These are phyloP conservation scores for Drosophila acutilabella DNA, from an alignment of 2,888 invertebrate species.

Conservation along the genomic window DNA sequence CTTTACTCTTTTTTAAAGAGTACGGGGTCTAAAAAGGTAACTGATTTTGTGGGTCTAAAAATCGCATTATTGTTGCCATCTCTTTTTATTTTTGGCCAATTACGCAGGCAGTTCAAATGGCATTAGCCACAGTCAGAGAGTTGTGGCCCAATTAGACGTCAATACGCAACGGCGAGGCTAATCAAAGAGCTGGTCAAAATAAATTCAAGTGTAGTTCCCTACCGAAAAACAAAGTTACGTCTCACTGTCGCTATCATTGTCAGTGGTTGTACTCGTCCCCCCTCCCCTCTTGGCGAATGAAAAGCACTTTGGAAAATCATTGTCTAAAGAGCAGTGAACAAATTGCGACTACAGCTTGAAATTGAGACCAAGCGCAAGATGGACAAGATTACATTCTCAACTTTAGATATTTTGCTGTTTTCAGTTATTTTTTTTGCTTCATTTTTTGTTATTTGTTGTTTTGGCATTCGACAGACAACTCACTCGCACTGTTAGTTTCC, in stretches of 20 bases:
- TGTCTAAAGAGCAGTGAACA: conserved; percentile 63
- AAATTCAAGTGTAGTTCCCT: conserved; percentile 27
- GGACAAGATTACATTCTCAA: conserved; percentile 47
- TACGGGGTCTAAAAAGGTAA: too few relatives aligned
- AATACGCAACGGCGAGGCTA: conserved; percentile 48
- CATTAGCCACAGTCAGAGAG: conserved; percentile 61
- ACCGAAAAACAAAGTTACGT: conserved; percentile 56
- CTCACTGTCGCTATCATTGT: conserved; percentile 36
- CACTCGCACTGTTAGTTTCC: conserved; percentile 54
- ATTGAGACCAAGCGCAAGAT: conserved; percentile 23
- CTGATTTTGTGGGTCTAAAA: conserved; percentile 14
- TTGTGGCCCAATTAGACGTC: conserved; percentile 50
- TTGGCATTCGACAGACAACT: conserved; percentile 49
- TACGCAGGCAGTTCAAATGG: conserved; percentile 63
- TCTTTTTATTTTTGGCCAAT: conserved; percentile 55
- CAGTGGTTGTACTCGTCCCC: not conserved
- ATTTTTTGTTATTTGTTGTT: conserved; percentile 3
- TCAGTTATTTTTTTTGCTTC: not conserved
- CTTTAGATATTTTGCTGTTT: conserved; percentile 20
- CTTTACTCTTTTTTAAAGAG: too few relatives aligned
- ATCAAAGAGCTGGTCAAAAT: conserved; percentile 49
- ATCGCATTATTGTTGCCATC: conserved; percentile 61
- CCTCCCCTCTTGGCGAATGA: not conserved
- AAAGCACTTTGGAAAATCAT: conserved; percentile 69
- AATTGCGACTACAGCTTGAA: conserved; percentile 52